A percentile compares a stretch with the other conserved stretches of the same genome.
Evolutionary conservation across 2,888 invertebrate species (phyloP).

Genomic region (Catonia carolina): DNA sequence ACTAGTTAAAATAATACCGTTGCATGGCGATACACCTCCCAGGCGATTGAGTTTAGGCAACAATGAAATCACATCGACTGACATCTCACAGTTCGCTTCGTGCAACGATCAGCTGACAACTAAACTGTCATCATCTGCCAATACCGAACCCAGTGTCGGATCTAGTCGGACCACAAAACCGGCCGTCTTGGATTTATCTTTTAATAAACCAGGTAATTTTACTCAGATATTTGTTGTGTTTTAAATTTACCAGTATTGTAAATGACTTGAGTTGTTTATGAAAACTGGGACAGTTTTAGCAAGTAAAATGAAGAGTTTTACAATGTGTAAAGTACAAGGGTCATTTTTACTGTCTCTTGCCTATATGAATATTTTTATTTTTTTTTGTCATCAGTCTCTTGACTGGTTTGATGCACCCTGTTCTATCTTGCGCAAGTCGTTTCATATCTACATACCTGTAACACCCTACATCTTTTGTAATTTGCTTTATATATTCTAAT

Average conservation of each 20-base stretch:
- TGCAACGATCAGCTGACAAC: constrained; percentile 13
- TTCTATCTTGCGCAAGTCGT: no score
- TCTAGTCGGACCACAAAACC: constrained; percentile 2
- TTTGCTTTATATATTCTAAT: no score
- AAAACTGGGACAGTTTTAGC: no score
- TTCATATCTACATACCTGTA: no score
- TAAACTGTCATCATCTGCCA: background rate
- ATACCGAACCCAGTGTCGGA: constrained; percentile 6
- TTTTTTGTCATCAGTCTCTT: no score
- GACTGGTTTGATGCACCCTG: no score
- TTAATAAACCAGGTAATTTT: constrained; percentile 1
- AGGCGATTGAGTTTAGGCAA: background rate
- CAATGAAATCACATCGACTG: background rate
- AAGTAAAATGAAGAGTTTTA: no score
- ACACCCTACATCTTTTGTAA: no score
- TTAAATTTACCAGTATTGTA: constrained; percentile 17
- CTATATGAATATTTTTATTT: no score
- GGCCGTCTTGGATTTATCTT: background rate
- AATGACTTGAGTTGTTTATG: no score
- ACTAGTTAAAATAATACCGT: constrained; percentile 22
- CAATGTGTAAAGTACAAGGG: no score
- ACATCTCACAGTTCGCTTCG: constrained; percentile 26
- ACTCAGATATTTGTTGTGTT: constrained; percentile 18
- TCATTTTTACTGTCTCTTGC: no score
- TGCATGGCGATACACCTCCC: constrained; percentile 22